Percentiles rank a stretch among this genome's conserved stretches.
Evolutionary conservation across 2,113 vertebrate genomes (phyloP).

Genomic region (Corvus hawaiiensis): DNA sequence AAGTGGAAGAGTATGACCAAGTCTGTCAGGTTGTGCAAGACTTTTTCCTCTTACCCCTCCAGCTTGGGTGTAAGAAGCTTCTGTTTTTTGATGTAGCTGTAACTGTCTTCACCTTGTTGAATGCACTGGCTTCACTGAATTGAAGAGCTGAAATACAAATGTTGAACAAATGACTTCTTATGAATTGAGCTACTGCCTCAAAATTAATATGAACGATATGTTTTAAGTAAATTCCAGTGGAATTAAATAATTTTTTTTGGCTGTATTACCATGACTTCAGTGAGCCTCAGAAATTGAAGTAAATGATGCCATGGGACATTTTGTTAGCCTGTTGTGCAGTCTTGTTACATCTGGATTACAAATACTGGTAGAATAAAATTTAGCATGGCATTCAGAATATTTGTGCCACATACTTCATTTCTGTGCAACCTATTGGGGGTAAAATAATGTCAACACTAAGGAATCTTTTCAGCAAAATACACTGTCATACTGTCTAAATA

Average conservation of each 20-base stretch:
- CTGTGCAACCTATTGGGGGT: background rate
- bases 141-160: background rate
- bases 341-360: background rate
- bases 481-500: background rate
- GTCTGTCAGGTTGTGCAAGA: background rate
- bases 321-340: background rate
- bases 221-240: background rate
- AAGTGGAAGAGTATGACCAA: background rate
- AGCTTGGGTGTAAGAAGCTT: background rate
- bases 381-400: background rate
- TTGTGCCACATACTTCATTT: rapidly evolving
- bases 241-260: background rate
- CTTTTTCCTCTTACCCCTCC: background rate
- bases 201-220: background rate
- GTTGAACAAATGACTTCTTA: background rate
- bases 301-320: background rate
- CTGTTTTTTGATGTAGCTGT: background rate
- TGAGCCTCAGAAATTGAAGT: background rate
- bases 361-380: background rate
- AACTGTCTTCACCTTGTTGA: background rate
- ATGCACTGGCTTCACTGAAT: background rate
- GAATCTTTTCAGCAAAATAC: background rate
- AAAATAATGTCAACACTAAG: background rate
- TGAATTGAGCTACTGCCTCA: background rate
- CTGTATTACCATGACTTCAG: rapidly evolving